Evolutionary conservation across 2,113 vertebrate genomes (phyloP), one percentile per base, ranked within the genome.

Genomic region (Pao palembangensis): DNA sequence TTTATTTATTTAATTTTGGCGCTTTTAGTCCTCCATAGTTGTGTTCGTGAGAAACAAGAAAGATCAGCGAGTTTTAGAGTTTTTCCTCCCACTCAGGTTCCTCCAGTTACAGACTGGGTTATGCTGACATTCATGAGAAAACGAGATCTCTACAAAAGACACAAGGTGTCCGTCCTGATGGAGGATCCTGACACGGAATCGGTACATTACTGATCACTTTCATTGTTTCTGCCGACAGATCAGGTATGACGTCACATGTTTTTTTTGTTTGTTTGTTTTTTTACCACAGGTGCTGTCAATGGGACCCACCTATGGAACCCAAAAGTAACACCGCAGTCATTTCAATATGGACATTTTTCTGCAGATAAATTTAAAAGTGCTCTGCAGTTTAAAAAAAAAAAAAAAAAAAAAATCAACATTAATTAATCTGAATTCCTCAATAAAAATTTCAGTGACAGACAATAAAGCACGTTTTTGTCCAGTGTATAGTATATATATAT

Each of bases 111-210:
- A 76, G 93, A 95, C 53, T 18, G 94, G 61, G 76, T 94, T 21
- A 87, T 95, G 64, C 78, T 96, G 61, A 88, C 92, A 15, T 94
- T 83, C 76, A 90, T 85, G 83, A 87, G 86, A 69, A 95, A 93
- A 74, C 90, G 19, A 15, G 73, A 81, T 21, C 89, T 90, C 71
- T 95, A 96, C 67, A 85, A 83, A 34, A 91, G 91, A 82, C 89
- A 93, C 56, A 96, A 95, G 69, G 89, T 89, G 34, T 91, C 92
- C 49, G 88, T 88, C 0, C 91, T 96, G 66, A 87, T 84, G 46
- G 93, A 94, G 46, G 64, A 64, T 6, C 19, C 38, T 18, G 70
- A 68, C 1, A 16, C 42, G 48, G 92, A 93, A 58, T 58, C 89
- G 77, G 94, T 94, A 84, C 84, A 76, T 61, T 71, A 2, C 3